These are phyloP conservation scores for Hormiphora californensis DNA, from an alignment of 37 sponge, comb jelly and placozoan species.

Conservation along the genomic window DNA sequence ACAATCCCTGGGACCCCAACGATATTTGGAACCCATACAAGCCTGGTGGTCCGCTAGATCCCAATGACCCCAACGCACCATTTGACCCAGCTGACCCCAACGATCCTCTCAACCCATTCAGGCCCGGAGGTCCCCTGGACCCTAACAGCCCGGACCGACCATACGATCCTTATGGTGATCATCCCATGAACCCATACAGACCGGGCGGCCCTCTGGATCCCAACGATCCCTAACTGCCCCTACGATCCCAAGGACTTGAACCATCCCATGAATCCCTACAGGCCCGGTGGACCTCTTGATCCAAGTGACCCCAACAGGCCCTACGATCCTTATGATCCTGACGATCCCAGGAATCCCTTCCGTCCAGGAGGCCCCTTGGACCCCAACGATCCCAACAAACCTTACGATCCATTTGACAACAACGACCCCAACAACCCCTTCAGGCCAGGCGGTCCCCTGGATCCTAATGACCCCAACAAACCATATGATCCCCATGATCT, in stretches of 20 bases:
- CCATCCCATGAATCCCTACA: neutral
- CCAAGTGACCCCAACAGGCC: neutral
- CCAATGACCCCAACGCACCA: neutral
- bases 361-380: neutral
- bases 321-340: neutral
- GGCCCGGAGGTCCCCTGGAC: neutral
- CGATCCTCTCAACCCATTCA: constrained; percentile 1
- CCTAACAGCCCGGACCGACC: neutral
- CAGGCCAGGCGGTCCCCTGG: constrained; percentile 16
- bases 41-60: neutral
- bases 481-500: constrained; percentile 6
- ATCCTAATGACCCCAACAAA: neutral
- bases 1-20: neutral
- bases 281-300: neutral
- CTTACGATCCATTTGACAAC: neutral
- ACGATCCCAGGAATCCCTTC: neutral
- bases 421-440: neutral
- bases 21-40: neutral
- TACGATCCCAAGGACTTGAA: neutral
- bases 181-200: neutral
- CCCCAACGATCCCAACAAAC: neutral
- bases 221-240: neutral
- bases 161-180: neutral
- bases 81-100: neutral
- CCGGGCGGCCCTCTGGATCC: neutral